These are phyloP conservation scores for Columba janthina DNA, from an alignment of 2,113 vertebrate genomes.

Conservation along the genomic window DNA sequence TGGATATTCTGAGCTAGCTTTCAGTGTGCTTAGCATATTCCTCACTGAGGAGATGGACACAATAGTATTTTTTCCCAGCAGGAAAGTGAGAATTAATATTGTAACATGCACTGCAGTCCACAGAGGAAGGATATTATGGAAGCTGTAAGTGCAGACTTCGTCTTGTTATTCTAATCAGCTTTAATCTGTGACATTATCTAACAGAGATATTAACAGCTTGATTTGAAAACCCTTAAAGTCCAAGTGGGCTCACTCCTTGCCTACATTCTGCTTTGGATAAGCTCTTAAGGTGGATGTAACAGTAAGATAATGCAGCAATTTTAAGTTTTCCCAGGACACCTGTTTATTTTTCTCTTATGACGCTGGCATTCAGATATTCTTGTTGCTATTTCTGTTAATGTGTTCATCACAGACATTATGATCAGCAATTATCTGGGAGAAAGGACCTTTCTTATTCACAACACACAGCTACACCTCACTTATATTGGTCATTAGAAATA, in stretches of 20 bases:
- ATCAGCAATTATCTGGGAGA: background rate
- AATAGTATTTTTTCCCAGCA: background rate
- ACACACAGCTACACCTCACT: background rate
- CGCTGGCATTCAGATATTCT: background rate
- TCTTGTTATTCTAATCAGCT: background rate
- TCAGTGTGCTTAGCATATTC: background rate
- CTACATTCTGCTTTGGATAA: background rate
- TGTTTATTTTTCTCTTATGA: background rate
- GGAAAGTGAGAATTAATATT: background rate
- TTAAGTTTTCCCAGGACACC: background rate
- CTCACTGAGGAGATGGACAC: background rate
- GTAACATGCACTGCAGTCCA: background rate
- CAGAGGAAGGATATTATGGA: background rate
- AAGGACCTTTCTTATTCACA: background rate
- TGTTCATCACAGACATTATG: background rate
- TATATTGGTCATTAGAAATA: background rate
- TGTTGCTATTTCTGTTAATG: background rate
- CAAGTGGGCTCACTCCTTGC: background rate
- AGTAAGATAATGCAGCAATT: background rate
- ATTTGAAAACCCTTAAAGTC: background rate
- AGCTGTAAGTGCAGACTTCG: background rate
- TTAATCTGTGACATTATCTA: background rate
- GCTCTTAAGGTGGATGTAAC: background rate
- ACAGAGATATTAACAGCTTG: background rate
- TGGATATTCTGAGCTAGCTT: background rate